These are phyloP conservation scores for Puffinus mauretanicus DNA, from an alignment of 2,113 vertebrate species.

Conservation along the genomic window DNA sequence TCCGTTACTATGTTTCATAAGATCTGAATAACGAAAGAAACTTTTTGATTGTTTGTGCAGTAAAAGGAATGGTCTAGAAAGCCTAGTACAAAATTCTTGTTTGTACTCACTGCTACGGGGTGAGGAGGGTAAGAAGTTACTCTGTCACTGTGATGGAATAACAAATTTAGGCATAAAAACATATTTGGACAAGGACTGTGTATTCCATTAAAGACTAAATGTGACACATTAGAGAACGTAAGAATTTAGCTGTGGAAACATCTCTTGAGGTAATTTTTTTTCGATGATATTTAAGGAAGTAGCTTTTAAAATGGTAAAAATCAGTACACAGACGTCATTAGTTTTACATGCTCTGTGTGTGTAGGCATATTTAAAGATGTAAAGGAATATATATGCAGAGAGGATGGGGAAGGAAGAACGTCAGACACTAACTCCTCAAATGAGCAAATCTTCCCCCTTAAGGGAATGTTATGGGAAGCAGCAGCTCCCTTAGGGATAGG, in stretches of 20 bases:
- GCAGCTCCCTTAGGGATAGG: not conserved
- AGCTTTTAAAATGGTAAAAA: constrained; percentile 1
- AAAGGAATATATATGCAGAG: not conserved
- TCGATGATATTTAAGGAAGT: not conserved
- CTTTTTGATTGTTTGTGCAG: not conserved
- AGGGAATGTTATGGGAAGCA: constrained; percentile 6
- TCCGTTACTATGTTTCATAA: not conserved
- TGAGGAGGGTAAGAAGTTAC: not conserved
- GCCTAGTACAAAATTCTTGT: not conserved
- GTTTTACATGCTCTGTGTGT: not conserved
- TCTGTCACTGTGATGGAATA: not conserved
- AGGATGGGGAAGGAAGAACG: not conserved
- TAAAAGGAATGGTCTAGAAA: not conserved
- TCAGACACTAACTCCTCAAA: not conserved
- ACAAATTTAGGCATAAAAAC: not conserved
- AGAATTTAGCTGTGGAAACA: not conserved
- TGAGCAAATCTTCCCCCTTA: constrained; percentile 6
- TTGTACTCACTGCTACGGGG: rapidly evolving
- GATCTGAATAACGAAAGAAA: not conserved
- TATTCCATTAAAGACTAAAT: not conserved
- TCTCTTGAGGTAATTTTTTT: constrained; percentile 23
- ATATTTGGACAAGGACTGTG: not conserved
- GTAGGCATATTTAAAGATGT: not conserved
- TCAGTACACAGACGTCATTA: not conserved
- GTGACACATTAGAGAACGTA: not conserved